Percentiles rank a stretch among this genome's conserved stretches.
Evolutionary conservation across 1,140 invertebrate species (phyloP).

Genomic region (Halictus rubicundus): DNA sequence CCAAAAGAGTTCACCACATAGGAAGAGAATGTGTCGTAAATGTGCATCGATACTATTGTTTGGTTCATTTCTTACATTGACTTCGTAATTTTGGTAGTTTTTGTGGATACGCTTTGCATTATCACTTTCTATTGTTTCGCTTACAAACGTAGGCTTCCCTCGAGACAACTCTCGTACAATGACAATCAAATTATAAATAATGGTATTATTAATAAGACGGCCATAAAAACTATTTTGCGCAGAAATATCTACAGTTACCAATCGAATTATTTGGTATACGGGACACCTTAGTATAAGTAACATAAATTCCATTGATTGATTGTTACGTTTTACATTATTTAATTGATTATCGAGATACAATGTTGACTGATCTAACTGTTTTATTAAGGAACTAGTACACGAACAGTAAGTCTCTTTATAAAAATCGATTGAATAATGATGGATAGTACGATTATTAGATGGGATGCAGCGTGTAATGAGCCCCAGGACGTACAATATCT

Average conservation of each 20-base stretch:
- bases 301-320: conserved; percentile 55
- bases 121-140: conserved; percentile 10
- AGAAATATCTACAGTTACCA: conserved; percentile 37
- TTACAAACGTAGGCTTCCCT: background rate
- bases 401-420: conserved; percentile 49
- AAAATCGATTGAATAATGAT: conserved; percentile 43
- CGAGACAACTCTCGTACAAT: background rate
- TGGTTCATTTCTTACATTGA: conserved; percentile 18
- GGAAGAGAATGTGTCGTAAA: conserved; percentile 4
- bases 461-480: conserved; percentile 55
- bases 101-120: background rate
- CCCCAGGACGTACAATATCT: conserved; percentile 68
- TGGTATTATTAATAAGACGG: conserved; percentile 16
- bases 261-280: conserved; percentile 32
- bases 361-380: conserved; percentile 48
- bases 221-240: conserved; percentile 29
- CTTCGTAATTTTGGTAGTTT: background rate
- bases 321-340: conserved; percentile 52
- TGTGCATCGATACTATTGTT: background rate
- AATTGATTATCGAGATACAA: conserved; percentile 64
- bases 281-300: conserved; percentile 59
- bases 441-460: conserved; percentile 47
- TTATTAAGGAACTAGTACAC: conserved; percentile 54
- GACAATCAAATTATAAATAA: conserved; percentile 6
- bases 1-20: background rate